Base-by-base conservation (phyloP, 2,113 vertebrate species). In the Oplegnathus fasciatus region DNA sequence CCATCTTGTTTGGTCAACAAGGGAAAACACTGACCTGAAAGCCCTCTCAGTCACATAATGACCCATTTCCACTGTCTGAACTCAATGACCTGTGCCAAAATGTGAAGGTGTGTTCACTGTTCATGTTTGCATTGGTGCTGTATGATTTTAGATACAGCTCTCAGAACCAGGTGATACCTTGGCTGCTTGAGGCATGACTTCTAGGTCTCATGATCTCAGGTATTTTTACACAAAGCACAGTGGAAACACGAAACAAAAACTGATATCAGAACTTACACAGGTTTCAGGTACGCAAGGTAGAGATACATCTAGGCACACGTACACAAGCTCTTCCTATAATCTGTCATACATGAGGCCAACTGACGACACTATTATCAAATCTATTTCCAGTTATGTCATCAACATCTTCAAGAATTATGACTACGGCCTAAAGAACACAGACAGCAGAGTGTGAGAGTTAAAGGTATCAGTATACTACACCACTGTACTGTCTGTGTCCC, bases 11-110 rank as follows among this genome's bases (percentile, higher is more conserved):
- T 71, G 64, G 48, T 60, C 74, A 42, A 67, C 48, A 24, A 9
- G 22, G 32, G 40, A 72, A 22, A 17, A 72, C 42, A 44, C 44
- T n/a, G 13, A 71, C 72, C 13, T 18, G 70, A 34, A 74, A 75
- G 44, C 74, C 74, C 40, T 78, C 74, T 87, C 10, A 85, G 70
- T 32, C n/a, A 55, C 24, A 24, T 46, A 40, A 61, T 50, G 68
- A 42, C 69, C 50, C 34, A 64, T 15, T 80, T 75, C 52, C 52
- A n/a, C 55, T 8, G 22, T 66, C 44, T 0, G 58, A 88, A 86
- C 85, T 82, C 75, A 42, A 0, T 40, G 65, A 89, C 86, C 61
- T 52, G 30, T 46, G 57, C 13, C 28, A 70, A 57, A 24, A 42
- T 50, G 52, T 30, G 34, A 46, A 42, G 9, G 3, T 37, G 40